Evolutionary conservation across 2,797 vertebrate genomes (phyloP), one percentile per base, ranked within the genome.

Genomic region (Tragelaphus oryx): DNA sequence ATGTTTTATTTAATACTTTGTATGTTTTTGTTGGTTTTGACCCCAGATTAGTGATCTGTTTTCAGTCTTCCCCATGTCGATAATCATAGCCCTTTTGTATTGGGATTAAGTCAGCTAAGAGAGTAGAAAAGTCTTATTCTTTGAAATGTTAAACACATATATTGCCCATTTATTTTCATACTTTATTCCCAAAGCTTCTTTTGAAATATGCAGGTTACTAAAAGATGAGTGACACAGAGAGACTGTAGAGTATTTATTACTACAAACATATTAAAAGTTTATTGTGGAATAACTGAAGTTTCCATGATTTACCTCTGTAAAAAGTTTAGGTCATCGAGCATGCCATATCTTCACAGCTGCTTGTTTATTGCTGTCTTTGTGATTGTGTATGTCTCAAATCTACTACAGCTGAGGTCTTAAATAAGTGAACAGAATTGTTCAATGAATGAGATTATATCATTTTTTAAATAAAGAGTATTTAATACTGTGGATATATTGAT

Each of bases 301-400:
- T 81, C 30, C 84, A 12, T 85, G 10, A 79, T 95, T 91, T 76
- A 86, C 76, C 8, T 57, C 7, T 85, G 28, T 44, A 62, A 80
- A 87, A 87, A 50, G 0, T 55, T 92, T 71, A 93, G 74, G 8
- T 4, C 12, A 11, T 50, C 82, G 41, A 10, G 26, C 11, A 54
- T 50, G 76, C 68, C 55, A 86, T 9, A 59, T 65, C 54, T 74
- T 86, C 16, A 71, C 20, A 93, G 28, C 14, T 60, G 8, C 28
- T 95, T 89, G 30, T 68, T 95, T 94, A 41, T 80, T 93, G 24
- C 60, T 94, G 55, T 24, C 75, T 95, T 94, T 62, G 12, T 91
- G 68, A 24, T 55, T 59, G 22, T 50, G 20, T 30, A 44, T 82
- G 26, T 82, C 48, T 92, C 52, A 81, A 93, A 86, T 80, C 37